Evolutionary conservation across 2,888 invertebrate genomes (phyloP).

Genomic region (Toxonevra muliebris): DNA sequence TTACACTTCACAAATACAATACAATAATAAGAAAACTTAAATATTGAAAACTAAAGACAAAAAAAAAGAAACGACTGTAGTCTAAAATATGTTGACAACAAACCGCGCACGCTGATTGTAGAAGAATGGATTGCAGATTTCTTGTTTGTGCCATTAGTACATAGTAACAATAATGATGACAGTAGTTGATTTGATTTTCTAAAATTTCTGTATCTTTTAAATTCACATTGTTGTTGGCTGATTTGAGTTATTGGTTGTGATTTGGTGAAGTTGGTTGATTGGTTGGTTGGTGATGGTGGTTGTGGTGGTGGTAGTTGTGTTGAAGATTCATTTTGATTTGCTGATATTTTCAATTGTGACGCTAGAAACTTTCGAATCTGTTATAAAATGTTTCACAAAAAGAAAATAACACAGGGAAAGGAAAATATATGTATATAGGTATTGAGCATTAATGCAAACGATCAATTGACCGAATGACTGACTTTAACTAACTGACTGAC

Average conservation of each 20-base stretch:
- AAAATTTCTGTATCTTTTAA: conserved; percentile 31
- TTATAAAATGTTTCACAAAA: no score
- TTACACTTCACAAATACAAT: not conserved
- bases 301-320: conserved; percentile 36
- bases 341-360: conserved; percentile 36
- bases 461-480: no score
- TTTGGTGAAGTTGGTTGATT: conserved; percentile 16
- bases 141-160: conserved; percentile 31
- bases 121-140: conserved; percentile 31
- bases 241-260: conserved; percentile 32
- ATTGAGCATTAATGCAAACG: no score
- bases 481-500: no score
- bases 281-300: conserved; percentile 32
- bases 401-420: no score
- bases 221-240: conserved; percentile 38
- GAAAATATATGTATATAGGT: no score
- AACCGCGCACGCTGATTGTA: conserved; percentile 27
- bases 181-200: conserved; percentile 30
- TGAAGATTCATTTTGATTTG: conserved; percentile 30
- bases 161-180: conserved; percentile 37
- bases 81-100: conserved; percentile 21
- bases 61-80: conserved; percentile 2
- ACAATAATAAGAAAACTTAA: not conserved
- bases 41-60: not conserved
- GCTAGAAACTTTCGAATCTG: conserved; percentile 23